phyloP scores from a whole-genome alignment of 2,797 vertebrate genomes.

The Enteromius afrohamiltoni region DNA sequence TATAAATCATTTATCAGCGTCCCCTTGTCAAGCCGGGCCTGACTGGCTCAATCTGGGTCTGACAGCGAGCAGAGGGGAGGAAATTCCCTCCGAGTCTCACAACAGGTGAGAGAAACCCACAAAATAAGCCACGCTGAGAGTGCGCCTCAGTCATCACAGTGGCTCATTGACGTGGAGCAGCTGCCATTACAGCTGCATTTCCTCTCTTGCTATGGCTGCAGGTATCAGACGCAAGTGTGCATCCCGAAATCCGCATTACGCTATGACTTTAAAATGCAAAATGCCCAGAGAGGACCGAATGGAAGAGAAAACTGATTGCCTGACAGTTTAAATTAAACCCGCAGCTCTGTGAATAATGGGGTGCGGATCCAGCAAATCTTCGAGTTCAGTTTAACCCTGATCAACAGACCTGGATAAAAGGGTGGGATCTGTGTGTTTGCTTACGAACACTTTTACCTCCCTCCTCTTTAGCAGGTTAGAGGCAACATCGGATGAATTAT shows the following conservation, averaged over 20 bases:
- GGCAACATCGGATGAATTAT: constrained; percentile 89
- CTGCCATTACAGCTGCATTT: constrained; percentile 41
- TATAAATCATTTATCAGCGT: constrained; percentile 66
- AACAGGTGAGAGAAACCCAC: constrained; percentile 52
- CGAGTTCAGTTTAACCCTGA: constrained; percentile 67
- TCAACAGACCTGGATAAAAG: constrained; percentile 63
- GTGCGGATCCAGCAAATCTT: constrained; percentile 76
- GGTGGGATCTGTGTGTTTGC: constrained; percentile 76
- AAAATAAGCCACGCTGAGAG: constrained; percentile 38
- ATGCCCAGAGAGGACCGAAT: constrained; percentile 5
- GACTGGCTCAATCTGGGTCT: constrained; percentile 47
- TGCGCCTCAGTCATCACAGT: constrained; percentile 21
- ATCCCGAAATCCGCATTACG: constrained; percentile 70
- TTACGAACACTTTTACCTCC: constrained; percentile 71
- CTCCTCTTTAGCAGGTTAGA: constrained; percentile 83
- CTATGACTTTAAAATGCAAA: constrained; percentile 59
- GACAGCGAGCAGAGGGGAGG: neutral
- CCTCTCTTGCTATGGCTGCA: constrained; percentile 29
- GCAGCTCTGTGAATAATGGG: constrained; percentile 76
- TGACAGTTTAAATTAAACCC: constrained; percentile 74
- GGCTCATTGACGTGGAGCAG: constrained; percentile 37
- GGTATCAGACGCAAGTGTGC: constrained; percentile 50
- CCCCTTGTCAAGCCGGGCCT: constrained; percentile 40
- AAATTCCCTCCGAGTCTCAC: constrained; percentile 28
- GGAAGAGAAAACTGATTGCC: constrained; percentile 34